Evolutionary conservation across 64 coral and sea anemone genomes (phyloP).

Genomic region (Cladopsammia gracilis): DNA sequence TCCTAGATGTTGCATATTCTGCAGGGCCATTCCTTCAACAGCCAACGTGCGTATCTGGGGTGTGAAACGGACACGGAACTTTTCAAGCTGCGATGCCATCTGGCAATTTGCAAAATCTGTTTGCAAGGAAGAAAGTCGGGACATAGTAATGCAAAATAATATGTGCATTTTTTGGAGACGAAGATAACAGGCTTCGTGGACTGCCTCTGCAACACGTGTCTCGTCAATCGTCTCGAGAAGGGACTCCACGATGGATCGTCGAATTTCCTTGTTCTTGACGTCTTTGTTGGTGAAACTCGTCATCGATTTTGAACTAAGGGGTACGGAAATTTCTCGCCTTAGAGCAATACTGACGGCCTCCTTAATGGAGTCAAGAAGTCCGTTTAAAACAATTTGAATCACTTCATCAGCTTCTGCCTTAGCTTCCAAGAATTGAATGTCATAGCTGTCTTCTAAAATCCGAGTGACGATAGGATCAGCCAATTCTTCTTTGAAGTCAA

Average conservation of each 20-base stretch:
- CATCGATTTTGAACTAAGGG: neutral
- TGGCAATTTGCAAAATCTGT: neutral
- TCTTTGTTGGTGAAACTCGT: neutral
- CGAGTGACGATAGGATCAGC: constrained; percentile 4
- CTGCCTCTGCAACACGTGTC: constrained; percentile 5
- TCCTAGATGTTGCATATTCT: constrained; percentile 19
- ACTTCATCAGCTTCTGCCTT: constrained; percentile 5
- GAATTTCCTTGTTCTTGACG: neutral
- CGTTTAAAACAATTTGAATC: constrained; percentile 6
- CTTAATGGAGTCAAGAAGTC: constrained; percentile 27
- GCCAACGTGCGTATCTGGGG: constrained; percentile 44
- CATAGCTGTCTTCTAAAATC: constrained; percentile 44
- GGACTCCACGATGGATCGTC: neutral
- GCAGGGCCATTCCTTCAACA: constrained; percentile 43
- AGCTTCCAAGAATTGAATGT: neutral
- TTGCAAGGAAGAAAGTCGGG: neutral
- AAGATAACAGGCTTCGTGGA: constrained; percentile 2
- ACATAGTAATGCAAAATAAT: neutral
- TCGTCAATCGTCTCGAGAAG: constrained; percentile 18
- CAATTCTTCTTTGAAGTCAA: constrained; percentile 20
- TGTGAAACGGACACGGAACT: constrained; percentile 15
- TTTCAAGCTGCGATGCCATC: neutral
- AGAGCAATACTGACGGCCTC: constrained; percentile 12
- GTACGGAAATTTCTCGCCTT: neutral
- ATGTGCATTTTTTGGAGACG: neutral